Evolutionary conservation across 2,888 invertebrate species (phyloP), one percentile per base, ranked within the genome.

Genomic region (Lasioglossum vierecki): DNA sequence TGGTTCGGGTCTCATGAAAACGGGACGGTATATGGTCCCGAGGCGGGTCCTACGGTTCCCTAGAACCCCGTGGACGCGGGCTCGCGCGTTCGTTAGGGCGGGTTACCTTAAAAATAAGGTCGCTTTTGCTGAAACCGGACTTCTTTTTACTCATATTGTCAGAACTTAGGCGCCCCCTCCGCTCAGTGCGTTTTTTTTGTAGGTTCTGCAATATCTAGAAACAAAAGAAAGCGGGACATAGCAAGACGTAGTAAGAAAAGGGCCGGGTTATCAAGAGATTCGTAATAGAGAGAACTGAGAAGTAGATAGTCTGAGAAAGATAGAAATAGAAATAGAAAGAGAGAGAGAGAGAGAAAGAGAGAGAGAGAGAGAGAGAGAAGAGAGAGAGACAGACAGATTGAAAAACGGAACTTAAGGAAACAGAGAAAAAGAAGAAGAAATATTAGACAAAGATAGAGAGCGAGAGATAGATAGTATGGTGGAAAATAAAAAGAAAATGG

Each of bases 121-220:
- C 98, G 98, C 98, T 98, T 98, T 98, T 98, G 97, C 97, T 98
- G 97, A 96, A 97, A 97, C 97, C 97, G 96, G 96, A 96, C 97
- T 98, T 98, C 98, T 98, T 97, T 97, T 97, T 97, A 96, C 96
- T 95, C 95, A 96, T 96, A 96, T 97, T 96, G 96, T 98, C 98
- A 96, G 98, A 98, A 97, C 98, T 97, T 97, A 98, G 98, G 96
- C 98, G 98, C 97, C 98, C 98, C 97, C 98, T 97, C 97, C 98
- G 97, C 97, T 98, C 98, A 97, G 98, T 98, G 97, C 98, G 98
- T 97, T 98, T 98, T 98, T 98, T 98, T 98, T 98, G 98, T 96
- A 98, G 98, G 97, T 98, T 98, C 98, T 98, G 98, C 98, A 98
- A 98, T 97, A 98, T 98, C 98, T 98, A 98, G 97, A 98, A 98